Base-by-base conservation (phyloP, 2,113 vertebrate genomes). In the Cyprinodon brontotheroides region DNA sequence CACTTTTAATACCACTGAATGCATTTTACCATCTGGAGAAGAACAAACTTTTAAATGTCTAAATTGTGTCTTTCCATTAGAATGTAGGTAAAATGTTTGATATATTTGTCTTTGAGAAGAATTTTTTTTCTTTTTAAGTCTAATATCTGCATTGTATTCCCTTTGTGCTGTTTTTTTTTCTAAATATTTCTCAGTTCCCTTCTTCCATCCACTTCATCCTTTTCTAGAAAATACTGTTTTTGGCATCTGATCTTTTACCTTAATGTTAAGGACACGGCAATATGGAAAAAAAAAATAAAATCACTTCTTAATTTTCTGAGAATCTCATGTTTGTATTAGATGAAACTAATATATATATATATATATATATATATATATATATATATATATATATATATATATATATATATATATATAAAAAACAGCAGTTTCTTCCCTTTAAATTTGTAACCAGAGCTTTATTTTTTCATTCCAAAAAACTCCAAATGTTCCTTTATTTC, bases 401-500 rank as follows among this genome's bases (percentile, higher is more conserved):
- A 7, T 6, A 15, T 62, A 6, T 20, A 57, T 20, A 20, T 7
- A 57, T 14, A 62, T 37, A 62, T 38, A 85, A 57, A 13, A 76
- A 74, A 78, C 9, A 12, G 11, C 61, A 0, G 0, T 38, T 60
- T 13, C 53, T 36, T 72, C 61, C 73, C 75, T 4, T 74, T 80
- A 73, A 63, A 1, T 70, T 84, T 76, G 8, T 10, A 70, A 80
- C 60, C 70, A 83, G 59, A 38, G 36, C 80, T 89, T 89, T 87
- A 87, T 87, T 87, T 83, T 29, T 85, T 89, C 65, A 83, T 77
- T 79, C 36, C 0, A 81, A 77, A 80, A 87, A 90, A 72, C 36
- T 29, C 61, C 77, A 80, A 81, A 75, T 38, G 29, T 78, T 78
- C 68, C 76, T 89, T 86, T n/a, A 57, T 90, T 83, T 83, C 74